Evolutionary conservation across 2,113 vertebrate species (phyloP).

Genomic region (Puma concolor): DNA sequence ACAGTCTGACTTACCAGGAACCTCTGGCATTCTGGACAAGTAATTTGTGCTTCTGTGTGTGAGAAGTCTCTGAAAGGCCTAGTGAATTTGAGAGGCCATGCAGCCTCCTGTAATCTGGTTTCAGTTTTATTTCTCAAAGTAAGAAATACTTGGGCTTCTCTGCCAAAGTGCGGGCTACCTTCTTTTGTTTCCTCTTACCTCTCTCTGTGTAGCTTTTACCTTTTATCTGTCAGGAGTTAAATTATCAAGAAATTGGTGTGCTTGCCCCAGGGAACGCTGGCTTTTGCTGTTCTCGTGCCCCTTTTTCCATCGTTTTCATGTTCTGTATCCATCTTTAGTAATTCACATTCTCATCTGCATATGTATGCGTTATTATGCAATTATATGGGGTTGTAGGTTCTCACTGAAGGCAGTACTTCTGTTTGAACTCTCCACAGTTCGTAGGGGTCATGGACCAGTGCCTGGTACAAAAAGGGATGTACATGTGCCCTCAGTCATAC

Average conservation of each 20-base stretch:
- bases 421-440: slow-evolving; percentile 29
- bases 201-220: not conserved
- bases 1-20: not conserved
- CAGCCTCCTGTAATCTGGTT: slow-evolving; percentile 15
- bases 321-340: not conserved
- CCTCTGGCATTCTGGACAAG: not conserved
- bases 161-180: not conserved
- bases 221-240: not conserved
- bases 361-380: not conserved
- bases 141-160: not conserved
- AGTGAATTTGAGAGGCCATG: slow-evolving; percentile 11
- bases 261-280: not conserved
- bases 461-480: not conserved
- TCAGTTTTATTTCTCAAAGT: slow-evolving; percentile 34
- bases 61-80: not conserved
- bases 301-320: not conserved
- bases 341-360: not conserved
- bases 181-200: slow-evolving; percentile 45
- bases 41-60: slow-evolving; percentile 26
- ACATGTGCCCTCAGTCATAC: not conserved
- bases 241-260: slow-evolving; percentile 14
- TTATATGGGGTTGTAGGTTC: not conserved
- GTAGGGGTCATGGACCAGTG: not conserved
- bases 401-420: not conserved
- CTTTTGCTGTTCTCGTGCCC: not conserved